Conservation (phyloP, 2,888 invertebrate species). For the Platynereis dumerilii region DNA sequence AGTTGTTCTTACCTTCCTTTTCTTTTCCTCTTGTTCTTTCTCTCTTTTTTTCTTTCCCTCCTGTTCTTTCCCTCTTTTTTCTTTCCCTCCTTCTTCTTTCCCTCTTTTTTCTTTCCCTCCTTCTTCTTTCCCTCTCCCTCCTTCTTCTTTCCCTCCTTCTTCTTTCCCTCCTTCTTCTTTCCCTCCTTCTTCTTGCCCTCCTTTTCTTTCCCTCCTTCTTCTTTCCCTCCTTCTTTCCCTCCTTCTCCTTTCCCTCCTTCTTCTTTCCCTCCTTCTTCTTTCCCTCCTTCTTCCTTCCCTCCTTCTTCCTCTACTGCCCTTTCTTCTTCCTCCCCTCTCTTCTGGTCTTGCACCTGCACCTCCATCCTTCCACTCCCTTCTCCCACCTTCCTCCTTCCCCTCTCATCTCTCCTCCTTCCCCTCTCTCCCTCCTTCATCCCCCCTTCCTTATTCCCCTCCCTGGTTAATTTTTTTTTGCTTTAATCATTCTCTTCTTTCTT, state of each 20-base stretch:
- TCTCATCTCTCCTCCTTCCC: constrained; percentile 2
- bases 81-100: not conserved
- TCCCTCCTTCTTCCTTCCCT: not conserved
- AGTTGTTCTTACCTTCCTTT: not conserved
- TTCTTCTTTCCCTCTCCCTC: constrained; percentile 3
- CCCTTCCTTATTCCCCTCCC: not conserved
- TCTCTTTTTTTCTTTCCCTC: not conserved
- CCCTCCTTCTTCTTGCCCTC: not conserved
- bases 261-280: not conserved
- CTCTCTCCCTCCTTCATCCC: not conserved
- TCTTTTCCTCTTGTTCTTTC: not conserved
- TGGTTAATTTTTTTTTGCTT: too few relatives aligned
- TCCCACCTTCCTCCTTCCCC: not conserved
- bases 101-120: not conserved
- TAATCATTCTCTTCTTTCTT: too few relatives aligned
- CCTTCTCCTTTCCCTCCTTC: not conserved
- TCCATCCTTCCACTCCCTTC: not conserved
- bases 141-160: not conserved
- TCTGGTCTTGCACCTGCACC: not conserved
- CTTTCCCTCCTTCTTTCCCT: not conserved
- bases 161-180: not conserved
- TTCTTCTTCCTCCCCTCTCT: not conserved
- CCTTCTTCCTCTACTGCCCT: not conserved
- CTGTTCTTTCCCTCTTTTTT: not conserved
- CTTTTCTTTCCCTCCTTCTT: too few relatives aligned